Conservation (phyloP, 2,113 vertebrate species). For the Dendropsophus ebraccatus region DNA sequence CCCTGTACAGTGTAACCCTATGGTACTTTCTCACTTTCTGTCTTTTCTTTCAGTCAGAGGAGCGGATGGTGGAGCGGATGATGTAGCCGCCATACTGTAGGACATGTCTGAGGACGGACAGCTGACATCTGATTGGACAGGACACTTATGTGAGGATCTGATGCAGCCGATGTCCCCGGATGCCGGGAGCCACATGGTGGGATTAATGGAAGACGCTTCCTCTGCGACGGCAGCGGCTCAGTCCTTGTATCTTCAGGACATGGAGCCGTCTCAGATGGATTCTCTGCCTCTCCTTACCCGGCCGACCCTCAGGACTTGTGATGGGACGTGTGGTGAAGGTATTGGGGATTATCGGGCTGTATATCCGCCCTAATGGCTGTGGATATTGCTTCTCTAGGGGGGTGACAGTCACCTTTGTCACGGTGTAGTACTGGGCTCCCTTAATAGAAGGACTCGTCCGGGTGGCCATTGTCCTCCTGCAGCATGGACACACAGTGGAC, state of each 20-base stretch:
- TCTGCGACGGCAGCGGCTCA: slow-evolving; percentile 11
- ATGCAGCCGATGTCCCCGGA: slow-evolving; percentile 63
- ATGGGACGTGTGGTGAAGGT: slow-evolving; percentile 65
- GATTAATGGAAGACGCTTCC: neutral
- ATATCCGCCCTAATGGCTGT: no score
- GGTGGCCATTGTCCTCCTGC: no score
- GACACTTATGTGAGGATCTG: slow-evolving; percentile 62
- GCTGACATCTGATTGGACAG: slow-evolving; percentile 10
- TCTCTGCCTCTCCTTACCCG: slow-evolving; percentile 64
- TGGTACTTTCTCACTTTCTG: neutral
- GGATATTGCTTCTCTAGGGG: no score
- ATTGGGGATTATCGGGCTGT: no score
- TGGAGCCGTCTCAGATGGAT: slow-evolving; percentile 62
- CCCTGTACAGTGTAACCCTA: no score
- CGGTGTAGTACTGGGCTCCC: no score
- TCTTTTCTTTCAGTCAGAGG: neutral
- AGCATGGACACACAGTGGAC: no score
- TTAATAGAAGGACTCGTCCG: no score
- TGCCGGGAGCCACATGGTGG: slow-evolving; percentile 24
- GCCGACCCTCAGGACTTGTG: slow-evolving; percentile 70
- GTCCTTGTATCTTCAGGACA: slow-evolving; percentile 69
- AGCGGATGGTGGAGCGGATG: neutral
- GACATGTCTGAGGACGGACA: slow-evolving; percentile 23
- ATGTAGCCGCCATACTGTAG: neutral
- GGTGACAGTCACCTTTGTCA: no score